Evolutionary conservation across 2,888 invertebrate genomes (phyloP).

Genomic region (Thera obeliscata): DNA sequence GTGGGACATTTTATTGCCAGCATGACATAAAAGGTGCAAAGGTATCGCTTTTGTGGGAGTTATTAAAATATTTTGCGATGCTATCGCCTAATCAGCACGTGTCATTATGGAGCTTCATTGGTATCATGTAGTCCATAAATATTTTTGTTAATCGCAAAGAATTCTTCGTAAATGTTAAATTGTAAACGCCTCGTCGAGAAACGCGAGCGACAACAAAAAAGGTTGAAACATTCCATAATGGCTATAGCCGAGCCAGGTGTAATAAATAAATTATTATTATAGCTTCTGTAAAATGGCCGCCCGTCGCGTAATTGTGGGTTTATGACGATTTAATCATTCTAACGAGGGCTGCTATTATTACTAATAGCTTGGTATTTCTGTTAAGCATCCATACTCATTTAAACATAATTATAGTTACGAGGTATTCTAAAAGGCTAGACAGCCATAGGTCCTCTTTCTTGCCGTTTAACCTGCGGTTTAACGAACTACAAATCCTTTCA

Average conservation of each 20-base stretch:
- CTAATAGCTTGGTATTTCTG: constrained; percentile 25
- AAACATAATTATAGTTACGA: neutral
- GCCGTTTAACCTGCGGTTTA: neutral
- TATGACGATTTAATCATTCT: constrained; percentile 44
- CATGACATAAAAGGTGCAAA: constrained; percentile 57
- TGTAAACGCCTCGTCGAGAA: constrained; percentile 49
- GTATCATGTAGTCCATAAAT: constrained; percentile 32
- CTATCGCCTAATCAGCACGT: constrained; percentile 64
- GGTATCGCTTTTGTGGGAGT: constrained; percentile 47
- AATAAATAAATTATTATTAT: constrained; percentile 60
- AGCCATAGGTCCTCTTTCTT: neutral
- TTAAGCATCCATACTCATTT: neutral
- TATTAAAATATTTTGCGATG: constrained; percentile 61
- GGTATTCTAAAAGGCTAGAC: neutral
- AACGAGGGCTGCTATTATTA: constrained; percentile 37
- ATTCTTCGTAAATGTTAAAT: constrained; percentile 47
- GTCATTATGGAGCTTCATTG: constrained; percentile 54
- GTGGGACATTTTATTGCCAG: constrained; percentile 54
- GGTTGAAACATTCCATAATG: constrained; percentile 48
- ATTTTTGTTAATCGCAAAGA: constrained; percentile 36
- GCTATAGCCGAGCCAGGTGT: constrained; percentile 52
- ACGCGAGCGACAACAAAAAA: constrained; percentile 53
- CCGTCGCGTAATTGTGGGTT: constrained; percentile 49
- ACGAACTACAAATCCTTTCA: too few species aligned
- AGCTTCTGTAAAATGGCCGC: constrained; percentile 48